Evolutionary conservation across 2,797 vertebrate genomes (phyloP), one percentile per base, ranked within the genome.

Genomic region (Cynopterus sphinx): DNA sequence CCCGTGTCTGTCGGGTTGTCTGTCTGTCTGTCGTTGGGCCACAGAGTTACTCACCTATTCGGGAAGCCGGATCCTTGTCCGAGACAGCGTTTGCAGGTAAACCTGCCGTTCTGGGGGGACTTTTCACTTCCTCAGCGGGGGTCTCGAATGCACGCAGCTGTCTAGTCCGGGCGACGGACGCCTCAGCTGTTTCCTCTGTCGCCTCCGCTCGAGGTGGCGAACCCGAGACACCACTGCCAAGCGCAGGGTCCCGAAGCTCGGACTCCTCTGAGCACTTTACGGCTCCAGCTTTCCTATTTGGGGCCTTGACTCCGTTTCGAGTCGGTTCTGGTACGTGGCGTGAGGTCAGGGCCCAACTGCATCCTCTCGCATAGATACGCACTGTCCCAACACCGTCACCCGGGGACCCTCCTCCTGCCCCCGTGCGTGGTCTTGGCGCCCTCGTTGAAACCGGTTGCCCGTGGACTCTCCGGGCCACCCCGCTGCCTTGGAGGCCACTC

Each of bases 231-330:
- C 17, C 1, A 0, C 16, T 36, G 63, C 49, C 73, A 31, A 67
- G 49, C 57, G 22, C 41, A 59, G 16, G 13, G 57, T 90, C 28
- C 0, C 26, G 65, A 78, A 87, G 39, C 26, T 59, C 71, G 21
- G 16, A 26, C 33, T 36, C 74, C 87, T 70, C n/a, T 46, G 11
- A 70, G 87, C 75, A 53, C 82, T 95, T 81, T 26, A 39, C n/a
- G 49, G 65, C 55, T 49, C 59, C 59, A 46, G 55, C 16, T 53
- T 87, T 73, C 39, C 9, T 28, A 59, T 5, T n/a, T 39, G 39
- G 51, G 15, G 31, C 28, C 90, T 49, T 21, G 33, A 28, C 65
- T 49, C 53, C 46, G 24, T n/a, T 46, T 46, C 4, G 9, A 33
- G n/a, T 73, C 67, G 5, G 9, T 51, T 57, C 65, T 39, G 53